Evolutionary conservation across 2,888 invertebrate species (phyloP).

Genomic region (Parnassius smintheus): DNA sequence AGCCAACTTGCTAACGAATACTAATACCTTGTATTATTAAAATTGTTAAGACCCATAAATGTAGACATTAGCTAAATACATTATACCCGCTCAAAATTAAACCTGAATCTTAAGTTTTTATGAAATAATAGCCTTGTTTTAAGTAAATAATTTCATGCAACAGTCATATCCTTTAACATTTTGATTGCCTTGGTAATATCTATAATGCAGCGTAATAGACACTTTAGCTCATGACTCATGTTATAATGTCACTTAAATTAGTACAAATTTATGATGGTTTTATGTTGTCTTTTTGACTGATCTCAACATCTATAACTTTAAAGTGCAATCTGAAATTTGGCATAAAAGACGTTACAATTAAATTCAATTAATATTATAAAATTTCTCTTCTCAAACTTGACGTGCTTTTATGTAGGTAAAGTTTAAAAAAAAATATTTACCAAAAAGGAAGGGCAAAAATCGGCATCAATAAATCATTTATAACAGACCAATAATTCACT

Average conservation of each 20-base stretch:
- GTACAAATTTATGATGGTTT: not conserved
- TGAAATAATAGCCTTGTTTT: not conserved
- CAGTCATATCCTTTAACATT: constrained; percentile 7
- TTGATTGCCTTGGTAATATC: not conserved
- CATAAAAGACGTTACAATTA: no score
- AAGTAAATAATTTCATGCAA: not conserved
- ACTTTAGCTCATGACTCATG: constrained; percentile 2
- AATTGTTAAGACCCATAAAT: no score
- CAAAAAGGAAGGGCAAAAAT: no score
- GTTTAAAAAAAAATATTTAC: no score
- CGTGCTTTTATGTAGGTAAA: no score
- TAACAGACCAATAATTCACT: no score
- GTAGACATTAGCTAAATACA: no score
- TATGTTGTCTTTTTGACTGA: constrained; percentile 7
- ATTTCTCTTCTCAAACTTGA: no score
- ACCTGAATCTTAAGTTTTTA: not conserved
- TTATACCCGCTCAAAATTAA: constrained; percentile 34
- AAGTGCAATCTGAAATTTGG: not conserved
- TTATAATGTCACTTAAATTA: not conserved
- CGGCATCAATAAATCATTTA: no score
- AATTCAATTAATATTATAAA: no score
- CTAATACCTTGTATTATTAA: no score
- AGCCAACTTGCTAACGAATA: no score
- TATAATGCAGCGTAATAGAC: not conserved
- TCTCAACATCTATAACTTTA: not conserved